phyloP scores from a whole-genome alignment of 1,140 invertebrate genomes.

The Physella acuta region DNA sequence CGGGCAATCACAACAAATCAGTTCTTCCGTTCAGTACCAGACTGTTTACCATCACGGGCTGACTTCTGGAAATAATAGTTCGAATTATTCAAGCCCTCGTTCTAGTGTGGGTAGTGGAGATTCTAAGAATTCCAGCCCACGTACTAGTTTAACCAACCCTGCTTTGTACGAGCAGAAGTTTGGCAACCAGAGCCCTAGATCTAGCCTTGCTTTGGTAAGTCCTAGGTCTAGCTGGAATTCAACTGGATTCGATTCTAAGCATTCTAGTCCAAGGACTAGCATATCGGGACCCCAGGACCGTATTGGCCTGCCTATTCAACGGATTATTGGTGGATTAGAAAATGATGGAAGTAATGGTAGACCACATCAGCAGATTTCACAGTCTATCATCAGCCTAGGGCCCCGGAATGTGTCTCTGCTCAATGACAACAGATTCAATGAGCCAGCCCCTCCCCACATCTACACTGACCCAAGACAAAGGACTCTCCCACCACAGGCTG shows the following conservation, averaged over 20 bases:
- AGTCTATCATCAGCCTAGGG: constrained; percentile 23
- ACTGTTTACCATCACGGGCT: constrained; percentile 27
- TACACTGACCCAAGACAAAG: constrained; percentile 42
- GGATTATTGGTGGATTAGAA: constrained; percentile 21
- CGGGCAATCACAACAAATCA: background rate
- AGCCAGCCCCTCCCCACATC: constrained; percentile 43
- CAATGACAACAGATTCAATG: constrained; percentile 49
- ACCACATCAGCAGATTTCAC: constrained; percentile 14
- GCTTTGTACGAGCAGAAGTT: constrained; percentile 62
- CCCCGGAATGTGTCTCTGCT: constrained; percentile 37
- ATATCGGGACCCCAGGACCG: constrained; percentile 34
- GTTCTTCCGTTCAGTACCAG: constrained; percentile 23
- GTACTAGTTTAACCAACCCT: constrained; percentile 61
- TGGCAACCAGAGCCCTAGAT: constrained; percentile 55
- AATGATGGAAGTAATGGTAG: constrained; percentile 15
- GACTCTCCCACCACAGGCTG: constrained; percentile 28
- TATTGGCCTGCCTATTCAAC: constrained; percentile 21
- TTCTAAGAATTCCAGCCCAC: constrained; percentile 66
- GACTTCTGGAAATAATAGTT: constrained; percentile 36
- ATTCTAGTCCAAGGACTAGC: constrained; percentile 61
- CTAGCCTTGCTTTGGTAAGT: constrained; percentile 61
- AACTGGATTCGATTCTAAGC: constrained; percentile 61
- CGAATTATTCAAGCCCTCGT: constrained; percentile 63
- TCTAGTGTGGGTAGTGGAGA: constrained; percentile 67
- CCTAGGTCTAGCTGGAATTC: constrained; percentile 63